Base-by-base conservation (phyloP, 2,113 vertebrate genomes). In the Alouatta palliata region DNA sequence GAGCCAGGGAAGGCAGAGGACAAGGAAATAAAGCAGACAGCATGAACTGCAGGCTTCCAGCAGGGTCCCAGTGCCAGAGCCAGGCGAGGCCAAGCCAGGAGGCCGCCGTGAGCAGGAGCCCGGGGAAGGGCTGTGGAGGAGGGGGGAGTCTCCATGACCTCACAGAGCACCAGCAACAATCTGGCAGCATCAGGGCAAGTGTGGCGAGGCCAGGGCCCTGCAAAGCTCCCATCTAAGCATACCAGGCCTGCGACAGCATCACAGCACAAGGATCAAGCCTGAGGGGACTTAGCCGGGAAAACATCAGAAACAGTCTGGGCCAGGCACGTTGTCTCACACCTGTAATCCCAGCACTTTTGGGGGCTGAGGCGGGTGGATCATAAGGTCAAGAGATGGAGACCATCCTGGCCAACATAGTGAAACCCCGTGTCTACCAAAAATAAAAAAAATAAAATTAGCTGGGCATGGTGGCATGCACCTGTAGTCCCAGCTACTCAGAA, bases 91-190 rank as follows among this genome's bases (percentile, higher is more conserved):
- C 37, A 56, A 47, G 8, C 21, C 40, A 16, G 83, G 47, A 49
- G 14, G 47, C 25, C 35, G 45, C 16, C 4, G 11, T 45, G 77
- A 49, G 43, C 21, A 47, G 86, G n/a, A 70, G 45, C 49, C 71
- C 8, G 0, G 1, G 32, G 43, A 27, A 64, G 37, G 61, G 9
- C 1, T 37, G 0, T 45, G 77, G 45, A 70, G 54, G 40, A 37
- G 8, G 43, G 64, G 27, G 77, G 64, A 6, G 23, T 35, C 40
- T 73, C n/a, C 37, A 13, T 30, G 0, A 40, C 84, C n/a, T 61
- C 54, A 9, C 21, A 37, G 56, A 56, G 77, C 6, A 3, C n/a
- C 37, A 37, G 68, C 54, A 49, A 40, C 43, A 20, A 11, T 4
- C 40, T 7, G 66, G 21, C 32, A 37, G 61, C 0, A 8, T 40